Evolutionary conservation across 2,797 vertebrate species (phyloP), one percentile per base, ranked within the genome.

Genomic region (Spinus olivaceus): DNA sequence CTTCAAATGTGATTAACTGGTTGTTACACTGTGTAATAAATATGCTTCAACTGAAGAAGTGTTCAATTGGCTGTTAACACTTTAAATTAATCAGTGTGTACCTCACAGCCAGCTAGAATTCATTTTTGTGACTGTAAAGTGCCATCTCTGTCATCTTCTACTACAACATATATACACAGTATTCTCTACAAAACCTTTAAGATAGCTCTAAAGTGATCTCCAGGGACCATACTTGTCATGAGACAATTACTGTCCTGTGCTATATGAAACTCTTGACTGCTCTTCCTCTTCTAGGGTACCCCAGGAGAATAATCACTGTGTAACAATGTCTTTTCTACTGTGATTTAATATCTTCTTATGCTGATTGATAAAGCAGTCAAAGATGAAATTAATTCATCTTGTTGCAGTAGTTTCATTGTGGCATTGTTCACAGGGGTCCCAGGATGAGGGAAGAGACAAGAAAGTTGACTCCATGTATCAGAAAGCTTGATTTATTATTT

Each of bases 171-270:
- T 53, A 57, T 60, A 53, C 12, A 73, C 6, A 9, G 12, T 91
- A 66, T 79, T 81, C 69, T 85, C 50, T 19, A 14, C n/a, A 70
- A 11, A 72, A 59, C 56, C 57, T 91, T 88, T 60, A 77, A 57
- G 83, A 42, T 54, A 60, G 64, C 46, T 90, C 70, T 50, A 11
- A 93, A 90, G 27, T 47, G 65, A 72, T 86, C 49, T 88, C 81
- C 53, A 51, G 77, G n/a, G 78, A 76, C 25, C 10, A 23, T 10
- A 6, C 17, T 87, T 92, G 71, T 84, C 82, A 88, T 32, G 49
- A 93, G 67, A 67, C 92, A 95, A 96, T 95, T 95, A 81, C 42
- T 78, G 66, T 69, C 50, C 92, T 94, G 66, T 80, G 30, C 28
- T 84, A 15, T 87, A 51, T 33, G 65, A 91, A 81, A 85, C 46